phyloP scores from a whole-genome alignment of 2,113 vertebrate genomes.

The Pavo muticus region DNA sequence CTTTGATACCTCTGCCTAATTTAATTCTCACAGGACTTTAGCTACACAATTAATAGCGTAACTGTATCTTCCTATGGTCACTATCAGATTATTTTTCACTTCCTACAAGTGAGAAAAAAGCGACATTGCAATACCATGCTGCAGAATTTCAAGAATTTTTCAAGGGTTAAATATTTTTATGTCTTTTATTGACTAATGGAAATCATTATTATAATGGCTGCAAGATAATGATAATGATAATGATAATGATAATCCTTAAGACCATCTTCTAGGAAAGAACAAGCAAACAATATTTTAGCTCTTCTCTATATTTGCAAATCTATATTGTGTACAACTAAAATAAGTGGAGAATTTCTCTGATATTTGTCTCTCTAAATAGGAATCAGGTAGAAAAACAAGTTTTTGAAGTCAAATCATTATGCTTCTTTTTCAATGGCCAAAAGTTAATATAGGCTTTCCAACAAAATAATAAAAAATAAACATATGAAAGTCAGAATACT shows the following conservation, averaged over 20 bases:
- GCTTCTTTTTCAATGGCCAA: neutral
- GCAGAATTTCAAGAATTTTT: neutral
- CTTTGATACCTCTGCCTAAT: neutral
- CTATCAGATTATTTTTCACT: neutral
- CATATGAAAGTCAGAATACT: neutral
- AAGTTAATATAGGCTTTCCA: neutral
- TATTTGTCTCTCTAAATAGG: neutral
- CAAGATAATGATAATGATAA: neutral
- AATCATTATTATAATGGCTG: neutral
- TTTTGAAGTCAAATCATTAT: neutral
- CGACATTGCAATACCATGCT: neutral
- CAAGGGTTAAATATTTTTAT: slow-evolving; percentile 5
- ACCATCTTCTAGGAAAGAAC: neutral
- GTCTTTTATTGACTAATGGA: neutral
- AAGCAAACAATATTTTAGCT: neutral
- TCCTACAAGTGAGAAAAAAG: neutral
- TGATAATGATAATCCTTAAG: neutral
- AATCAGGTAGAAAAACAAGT: neutral
- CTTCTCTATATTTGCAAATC: neutral
- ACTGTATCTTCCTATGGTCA: neutral
- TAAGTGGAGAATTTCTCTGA: neutral
- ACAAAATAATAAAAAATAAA: neutral
- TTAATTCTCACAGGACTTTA: neutral
- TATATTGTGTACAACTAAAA: neutral
- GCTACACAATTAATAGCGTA: neutral